Evolutionary conservation across 2,888 invertebrate species (phyloP).

Genomic region (Abscondita cerata): DNA sequence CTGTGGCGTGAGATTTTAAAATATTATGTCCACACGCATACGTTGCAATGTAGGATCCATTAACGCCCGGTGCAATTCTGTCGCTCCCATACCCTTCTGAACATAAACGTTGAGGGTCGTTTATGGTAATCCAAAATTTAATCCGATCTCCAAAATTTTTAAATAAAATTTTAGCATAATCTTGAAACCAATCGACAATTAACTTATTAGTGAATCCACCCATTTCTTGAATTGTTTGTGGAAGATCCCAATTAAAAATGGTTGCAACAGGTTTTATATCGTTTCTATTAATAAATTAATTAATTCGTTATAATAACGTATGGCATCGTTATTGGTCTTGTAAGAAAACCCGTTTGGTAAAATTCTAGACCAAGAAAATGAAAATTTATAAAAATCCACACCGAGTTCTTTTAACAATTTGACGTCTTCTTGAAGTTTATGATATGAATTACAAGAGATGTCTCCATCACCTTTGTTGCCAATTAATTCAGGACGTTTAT

Average conservation of each 20-base stretch:
- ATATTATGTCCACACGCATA: slow-evolving; percentile 71
- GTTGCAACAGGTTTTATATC: slow-evolving; percentile 65
- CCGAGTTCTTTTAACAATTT: slow-evolving; percentile 63
- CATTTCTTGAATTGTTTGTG: slow-evolving; percentile 57
- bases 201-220: slow-evolving; percentile 62
- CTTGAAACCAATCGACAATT: slow-evolving; percentile 62
- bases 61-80: slow-evolving; percentile 51
- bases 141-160: slow-evolving; percentile 47
- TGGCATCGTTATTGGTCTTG: slow-evolving; percentile 65
- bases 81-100: slow-evolving; percentile 46
- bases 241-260: slow-evolving; percentile 64
- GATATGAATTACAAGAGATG: slow-evolving; percentile 71
- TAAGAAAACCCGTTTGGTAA: slow-evolving; percentile 65
- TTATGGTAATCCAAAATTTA: slow-evolving; percentile 62
- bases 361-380: slow-evolving; percentile 73
- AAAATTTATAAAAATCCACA: slow-evolving; percentile 65
- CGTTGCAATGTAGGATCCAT: slow-evolving; percentile 61
- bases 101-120: slow-evolving; percentile 58
- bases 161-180: slow-evolving; percentile 62
- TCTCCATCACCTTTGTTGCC: slow-evolving; percentile 65
- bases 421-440: slow-evolving; percentile 68
- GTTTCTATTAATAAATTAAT: slow-evolving; percentile 61
- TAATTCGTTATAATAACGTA: slow-evolving; percentile 68
- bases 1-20: slow-evolving; percentile 70
- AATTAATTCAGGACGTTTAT: slow-evolving; percentile 60